phyloP scores from a whole-genome alignment of 2,888 invertebrate species.

The Aplocera efformata region DNA sequence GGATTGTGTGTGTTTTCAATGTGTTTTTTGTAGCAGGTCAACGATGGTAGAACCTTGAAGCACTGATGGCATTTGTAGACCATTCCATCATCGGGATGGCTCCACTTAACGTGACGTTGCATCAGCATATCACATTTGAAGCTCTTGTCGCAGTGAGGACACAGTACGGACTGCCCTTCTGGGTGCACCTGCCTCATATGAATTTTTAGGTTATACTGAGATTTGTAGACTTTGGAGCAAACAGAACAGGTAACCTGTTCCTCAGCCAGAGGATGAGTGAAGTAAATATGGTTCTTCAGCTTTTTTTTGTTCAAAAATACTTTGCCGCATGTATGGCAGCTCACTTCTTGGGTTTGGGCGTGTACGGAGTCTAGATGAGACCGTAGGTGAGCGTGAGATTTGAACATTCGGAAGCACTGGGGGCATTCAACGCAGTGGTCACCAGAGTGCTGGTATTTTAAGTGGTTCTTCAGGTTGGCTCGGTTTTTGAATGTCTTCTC shows the following conservation, averaged over 20 bases:
- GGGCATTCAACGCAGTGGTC: conserved; percentile 36
- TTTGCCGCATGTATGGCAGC: conserved; percentile 38
- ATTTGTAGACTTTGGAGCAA: conserved; percentile 40
- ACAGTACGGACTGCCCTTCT: conserved; percentile 29
- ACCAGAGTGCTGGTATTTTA: conserved; percentile 36
- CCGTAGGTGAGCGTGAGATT: conserved; percentile 35
- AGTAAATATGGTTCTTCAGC: conserved; percentile 42
- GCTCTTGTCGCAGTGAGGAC: conserved; percentile 35
- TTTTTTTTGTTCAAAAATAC: conserved; percentile 39
- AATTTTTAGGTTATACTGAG: conserved; percentile 38
- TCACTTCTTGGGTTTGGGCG: conserved; percentile 24
- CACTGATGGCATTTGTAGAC: conserved; percentile 41
- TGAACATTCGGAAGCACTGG: conserved; percentile 37
- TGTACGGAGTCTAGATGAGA: conserved; percentile 39
- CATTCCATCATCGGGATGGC: conserved; percentile 39
- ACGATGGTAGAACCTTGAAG: conserved; percentile 33
- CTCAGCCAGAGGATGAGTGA: conserved; percentile 37
- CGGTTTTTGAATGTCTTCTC: conserved; percentile 35
- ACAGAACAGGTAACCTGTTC: conserved; percentile 33
- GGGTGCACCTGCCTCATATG: conserved; percentile 44
- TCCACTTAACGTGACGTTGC: conserved; percentile 42
- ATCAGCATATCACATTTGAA: conserved; percentile 41
- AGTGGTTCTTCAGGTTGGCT: conserved; percentile 34
- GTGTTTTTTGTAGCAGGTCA: conserved; percentile 29
- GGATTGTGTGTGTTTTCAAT: conserved; percentile 36